phyloP scores from a whole-genome alignment of 2,797 vertebrate genomes.

The Danio choprae region DNA sequence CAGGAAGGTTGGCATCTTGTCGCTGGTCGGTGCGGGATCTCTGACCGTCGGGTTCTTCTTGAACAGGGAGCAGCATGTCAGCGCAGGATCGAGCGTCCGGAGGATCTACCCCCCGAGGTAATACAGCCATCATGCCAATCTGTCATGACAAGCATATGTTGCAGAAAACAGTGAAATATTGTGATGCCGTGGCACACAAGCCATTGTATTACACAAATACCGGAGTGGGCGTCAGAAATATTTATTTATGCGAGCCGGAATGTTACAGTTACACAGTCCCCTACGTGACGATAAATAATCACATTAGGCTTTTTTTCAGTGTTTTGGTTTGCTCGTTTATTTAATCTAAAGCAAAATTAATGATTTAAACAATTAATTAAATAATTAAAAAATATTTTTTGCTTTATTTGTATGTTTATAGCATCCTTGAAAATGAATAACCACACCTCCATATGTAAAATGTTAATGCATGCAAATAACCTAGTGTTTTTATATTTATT shows the following conservation, averaged over 20 bases:
- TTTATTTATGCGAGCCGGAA: not conserved
- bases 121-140: not conserved
- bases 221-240: conserved; percentile 1
- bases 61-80: conserved; percentile 81
- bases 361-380: too few relatives aligned
- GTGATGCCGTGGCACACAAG: not conserved
- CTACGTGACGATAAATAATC: not conserved
- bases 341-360: too few relatives aligned
- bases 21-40: conserved; percentile 88
- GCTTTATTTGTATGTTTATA: too few relatives aligned
- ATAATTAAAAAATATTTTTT: too few relatives aligned
- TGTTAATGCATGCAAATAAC: too few relatives aligned
- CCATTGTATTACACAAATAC: not conserved
- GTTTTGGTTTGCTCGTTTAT: too few relatives aligned
- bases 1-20: conserved; percentile 80
- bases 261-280: not conserved
- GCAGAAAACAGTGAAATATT: not conserved
- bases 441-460: too few relatives aligned
- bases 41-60: conserved; percentile 84
- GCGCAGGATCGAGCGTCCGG: conserved; percentile 78
- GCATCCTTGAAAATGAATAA: too few relatives aligned
- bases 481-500: too few relatives aligned
- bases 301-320: not conserved
- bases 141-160: not conserved
- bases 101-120: conserved; percentile 93